These are phyloP conservation scores for Latrodectus hesperus DNA, from an alignment of 2,888 invertebrate species.

Conservation along the genomic window DNA sequence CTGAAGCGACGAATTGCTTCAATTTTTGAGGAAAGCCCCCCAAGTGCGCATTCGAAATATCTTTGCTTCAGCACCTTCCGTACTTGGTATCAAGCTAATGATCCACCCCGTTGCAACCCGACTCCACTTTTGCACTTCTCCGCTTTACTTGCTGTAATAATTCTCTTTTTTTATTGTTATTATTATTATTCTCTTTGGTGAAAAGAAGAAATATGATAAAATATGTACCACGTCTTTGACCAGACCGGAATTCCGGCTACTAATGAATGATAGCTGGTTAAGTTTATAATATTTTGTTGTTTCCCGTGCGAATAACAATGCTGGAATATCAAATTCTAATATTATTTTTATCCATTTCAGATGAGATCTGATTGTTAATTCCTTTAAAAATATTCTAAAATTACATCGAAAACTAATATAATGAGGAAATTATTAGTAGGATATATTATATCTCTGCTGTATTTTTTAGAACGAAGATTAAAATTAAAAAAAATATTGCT, in stretches of 20 bases:
- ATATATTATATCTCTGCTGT: no score
- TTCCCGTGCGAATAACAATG: not conserved
- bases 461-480: no score
- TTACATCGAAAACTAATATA: no score
- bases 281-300: not conserved
- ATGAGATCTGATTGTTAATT: no score
- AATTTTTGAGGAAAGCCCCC: slow-evolving; percentile 55
- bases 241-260: slow-evolving; percentile 24
- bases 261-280: slow-evolving; percentile 44
- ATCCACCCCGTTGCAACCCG: slow-evolving; percentile 64
- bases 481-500: no score
- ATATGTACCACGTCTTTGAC: slow-evolving; percentile 36
- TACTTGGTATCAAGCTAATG: slow-evolving; percentile 66
- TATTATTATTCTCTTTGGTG: slow-evolving; percentile 16
- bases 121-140: slow-evolving; percentile 51
- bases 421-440: no score
- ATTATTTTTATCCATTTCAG: no score
- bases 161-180: not conserved
- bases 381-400: no score
- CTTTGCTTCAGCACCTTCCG: slow-evolving; percentile 56
- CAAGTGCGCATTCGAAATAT: slow-evolving; percentile 51
- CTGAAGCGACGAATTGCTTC: not conserved
- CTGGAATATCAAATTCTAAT: not conserved
- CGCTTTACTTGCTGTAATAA: no score
- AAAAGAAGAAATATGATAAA: slow-evolving; percentile 54